A percentile compares a stretch with the other conserved stretches of the same genome.
Conservation (phyloP, 2,888 invertebrate genomes). For the Subacronicta megacephala region DNA sequence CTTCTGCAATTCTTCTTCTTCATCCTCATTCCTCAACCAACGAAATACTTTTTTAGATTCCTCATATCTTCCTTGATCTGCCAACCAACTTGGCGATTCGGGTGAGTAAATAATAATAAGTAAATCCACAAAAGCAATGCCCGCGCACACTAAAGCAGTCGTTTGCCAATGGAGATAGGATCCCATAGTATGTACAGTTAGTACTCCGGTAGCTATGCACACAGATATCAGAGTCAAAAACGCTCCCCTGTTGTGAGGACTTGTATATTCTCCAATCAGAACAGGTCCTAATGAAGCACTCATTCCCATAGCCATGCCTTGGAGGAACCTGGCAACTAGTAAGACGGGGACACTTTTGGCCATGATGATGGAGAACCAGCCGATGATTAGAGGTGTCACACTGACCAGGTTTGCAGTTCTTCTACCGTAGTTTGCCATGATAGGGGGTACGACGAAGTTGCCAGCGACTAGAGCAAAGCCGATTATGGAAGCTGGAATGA, state of each 20-base stretch:
- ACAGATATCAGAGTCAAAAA: constrained; percentile 88
- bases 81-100: constrained; percentile 91
- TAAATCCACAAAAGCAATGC: constrained; percentile 80
- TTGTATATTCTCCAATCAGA: constrained; percentile 86
- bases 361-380: constrained; percentile 84
- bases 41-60: constrained; percentile 87
- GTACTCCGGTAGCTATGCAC: constrained; percentile 88
- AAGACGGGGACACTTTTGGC: constrained; percentile 71
- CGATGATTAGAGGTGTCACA: constrained; percentile 79
- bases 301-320: constrained; percentile 84
- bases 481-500: constrained; percentile 69
- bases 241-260: constrained; percentile 89
- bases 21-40: constrained; percentile 85
- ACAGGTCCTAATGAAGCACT: constrained; percentile 79
- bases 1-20: constrained; percentile 74
- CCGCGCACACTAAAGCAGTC: constrained; percentile 82
- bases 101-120: constrained; percentile 76
- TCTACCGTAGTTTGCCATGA: constrained; percentile 88
- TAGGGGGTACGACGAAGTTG: constrained; percentile 64
- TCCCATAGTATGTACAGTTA: constrained; percentile 90
- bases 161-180: constrained; percentile 87
- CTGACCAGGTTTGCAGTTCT: constrained; percentile 81
- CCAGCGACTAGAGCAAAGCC: constrained; percentile 69
- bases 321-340: constrained; percentile 67
- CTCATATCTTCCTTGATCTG: constrained; percentile 84